These are phyloP conservation scores for Aphis gossypii DNA, from an alignment of 1,140 invertebrate genomes.

Conservation along the genomic window DNA sequence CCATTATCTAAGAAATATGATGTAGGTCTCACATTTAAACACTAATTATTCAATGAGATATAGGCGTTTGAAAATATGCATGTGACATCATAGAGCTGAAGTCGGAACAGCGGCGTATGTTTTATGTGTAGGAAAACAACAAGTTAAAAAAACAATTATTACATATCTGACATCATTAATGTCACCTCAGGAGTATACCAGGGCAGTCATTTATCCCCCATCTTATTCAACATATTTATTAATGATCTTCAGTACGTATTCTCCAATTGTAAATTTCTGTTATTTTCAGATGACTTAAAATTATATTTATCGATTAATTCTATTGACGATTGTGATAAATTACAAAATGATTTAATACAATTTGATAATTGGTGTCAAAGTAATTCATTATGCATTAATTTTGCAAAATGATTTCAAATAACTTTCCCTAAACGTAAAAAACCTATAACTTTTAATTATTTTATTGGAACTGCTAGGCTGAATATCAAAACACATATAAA, in stretches of 20 bases:
- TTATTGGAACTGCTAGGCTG: background rate
- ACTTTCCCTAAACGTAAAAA: background rate
- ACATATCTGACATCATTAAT: too few relatives aligned
- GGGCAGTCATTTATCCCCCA: too few relatives aligned
- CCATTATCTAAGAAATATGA: too few relatives aligned
- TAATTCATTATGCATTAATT: background rate
- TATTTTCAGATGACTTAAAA: background rate
- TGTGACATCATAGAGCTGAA: too few relatives aligned
- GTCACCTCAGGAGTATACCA: too few relatives aligned
- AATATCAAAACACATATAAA: background rate
- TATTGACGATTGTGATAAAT: background rate
- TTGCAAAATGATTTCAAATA: background rate
- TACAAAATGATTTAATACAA: background rate
- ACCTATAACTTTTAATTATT: background rate
- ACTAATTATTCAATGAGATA: too few relatives aligned
- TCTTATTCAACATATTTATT: background rate
- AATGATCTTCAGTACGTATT: background rate
- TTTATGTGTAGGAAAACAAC: too few relatives aligned
- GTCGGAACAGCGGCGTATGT: too few relatives aligned
- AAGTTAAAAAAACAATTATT: too few relatives aligned
- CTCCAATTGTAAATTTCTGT: background rate
- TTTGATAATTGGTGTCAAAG: background rate
- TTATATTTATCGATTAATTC: background rate
- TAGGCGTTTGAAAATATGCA: too few relatives aligned
- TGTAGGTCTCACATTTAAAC: too few relatives aligned